Evolutionary conservation across 2,888 invertebrate species (phyloP).

Genomic region (Cheiracanthium punctorium): DNA sequence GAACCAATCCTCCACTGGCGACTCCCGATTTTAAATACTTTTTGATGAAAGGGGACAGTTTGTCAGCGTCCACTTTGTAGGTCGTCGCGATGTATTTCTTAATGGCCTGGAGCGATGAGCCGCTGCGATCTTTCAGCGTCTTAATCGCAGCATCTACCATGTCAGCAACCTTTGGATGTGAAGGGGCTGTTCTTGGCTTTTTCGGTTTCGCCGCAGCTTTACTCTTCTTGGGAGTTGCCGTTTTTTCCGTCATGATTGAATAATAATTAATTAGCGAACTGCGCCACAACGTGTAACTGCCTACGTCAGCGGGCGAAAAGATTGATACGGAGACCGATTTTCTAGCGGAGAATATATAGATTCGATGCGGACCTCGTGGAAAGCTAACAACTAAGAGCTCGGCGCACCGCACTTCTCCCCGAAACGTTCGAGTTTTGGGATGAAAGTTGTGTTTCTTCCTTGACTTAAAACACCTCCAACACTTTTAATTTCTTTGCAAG

Average conservation of each 20-base stretch:
- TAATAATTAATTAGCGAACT: background rate
- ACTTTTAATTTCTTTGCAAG: background rate
- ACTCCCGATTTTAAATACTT: constrained; percentile 80
- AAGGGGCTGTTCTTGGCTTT: constrained; percentile 76
- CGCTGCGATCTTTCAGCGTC: constrained; percentile 77
- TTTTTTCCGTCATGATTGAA: constrained; percentile 41
- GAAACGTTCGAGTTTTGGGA: constrained; percentile 39
- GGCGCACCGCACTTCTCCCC: constrained; percentile 27
- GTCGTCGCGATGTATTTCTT: constrained; percentile 81
- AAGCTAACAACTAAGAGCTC: constrained; percentile 61
- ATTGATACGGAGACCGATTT: background rate
- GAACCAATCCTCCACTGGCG: constrained; percentile 75
- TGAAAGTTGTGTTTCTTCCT: constrained; percentile 60
- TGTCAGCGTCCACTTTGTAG: constrained; percentile 78
- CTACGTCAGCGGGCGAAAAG: background rate
- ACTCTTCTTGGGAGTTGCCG: constrained; percentile 30
- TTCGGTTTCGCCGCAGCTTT: constrained; percentile 48
- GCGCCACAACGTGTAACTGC: background rate
- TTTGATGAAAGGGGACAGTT: constrained; percentile 80
- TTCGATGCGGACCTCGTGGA: constrained; percentile 58
- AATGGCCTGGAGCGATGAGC: constrained; percentile 80
- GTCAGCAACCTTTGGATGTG: constrained; percentile 79
- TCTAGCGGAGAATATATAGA: constrained; percentile 21
- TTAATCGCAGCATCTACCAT: constrained; percentile 80
- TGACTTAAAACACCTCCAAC: constrained; percentile 35